Base-by-base conservation (phyloP, 2,113 vertebrate species). In the Haemorhous mexicanus region DNA sequence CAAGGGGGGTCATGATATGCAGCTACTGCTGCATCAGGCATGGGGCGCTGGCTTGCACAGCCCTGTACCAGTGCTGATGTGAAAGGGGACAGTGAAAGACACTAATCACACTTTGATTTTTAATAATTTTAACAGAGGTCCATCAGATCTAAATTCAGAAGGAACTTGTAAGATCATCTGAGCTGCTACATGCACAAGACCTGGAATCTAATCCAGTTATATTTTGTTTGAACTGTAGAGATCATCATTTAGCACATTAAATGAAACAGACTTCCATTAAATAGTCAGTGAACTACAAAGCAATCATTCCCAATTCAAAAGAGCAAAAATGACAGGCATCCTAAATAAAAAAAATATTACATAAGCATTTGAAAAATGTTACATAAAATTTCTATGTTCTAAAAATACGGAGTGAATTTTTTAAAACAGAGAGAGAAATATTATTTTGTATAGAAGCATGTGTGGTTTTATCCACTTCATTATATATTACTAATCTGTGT, bases 1-100 rank as follows among this genome's bases (percentile, higher is more conserved):
- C 35, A 30, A 43, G 15, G 13, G 2, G 11, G 2, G 0, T 1
- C 16, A 3, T 39, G 18, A 59, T 0, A 2, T 47, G 30, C 26
- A 47, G 23, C 13, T 19, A 18, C 43, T 80, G 9, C 39, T 59
- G 56, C 44, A 33, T 63, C 16, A 56, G 33, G 3, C 20, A 21
- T 0, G 6, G 77, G 28, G 32, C 46, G 8, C 22, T 50, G 58
- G 33, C 47, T 61, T 63, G 43, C 22, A 35, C 3, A 59, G 43
- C 26, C 30, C 17, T 33, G 12, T 13, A 52, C 10, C 19, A 8
- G 14, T 11, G 28, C 27, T 76, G 53, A 39, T 66, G 33, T 21
- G 16, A 68, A 90, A 73, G 27, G 5, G 44, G 26, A n/a, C n/a
- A 32, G 52, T 30, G 16, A 64, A 16, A 55, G 18, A 47, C 19